Evolutionary conservation across 2,113 vertebrate genomes (phyloP).

Genomic region (Pan troglodytes): NHGRI_mPanTro3-v2.1_pri NC_072417.2:33413001-33413500

Average conservation of each 20-base stretch:
- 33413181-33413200: background rate
- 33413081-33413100: background rate
- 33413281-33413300: background rate
- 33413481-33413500: too few relatives aligned
- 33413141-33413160: background rate
- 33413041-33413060: background rate
- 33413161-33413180: background rate
- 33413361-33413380: background rate
- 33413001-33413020: background rate
- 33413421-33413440: background rate
- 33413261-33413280: background rate
- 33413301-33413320: background rate
- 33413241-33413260: background rate
- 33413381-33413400: background rate
- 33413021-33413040: background rate
- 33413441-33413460: too few relatives aligned
- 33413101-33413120: background rate
- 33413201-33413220: background rate
- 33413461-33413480: too few relatives aligned
- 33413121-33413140: background rate
- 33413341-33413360: background rate
- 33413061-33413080: background rate
- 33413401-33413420: background rate
- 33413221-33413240: background rate
- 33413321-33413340: background rate